Evolutionary conservation across 2,888 invertebrate species (phyloP).

Genomic region (Lithophane socia): DNA sequence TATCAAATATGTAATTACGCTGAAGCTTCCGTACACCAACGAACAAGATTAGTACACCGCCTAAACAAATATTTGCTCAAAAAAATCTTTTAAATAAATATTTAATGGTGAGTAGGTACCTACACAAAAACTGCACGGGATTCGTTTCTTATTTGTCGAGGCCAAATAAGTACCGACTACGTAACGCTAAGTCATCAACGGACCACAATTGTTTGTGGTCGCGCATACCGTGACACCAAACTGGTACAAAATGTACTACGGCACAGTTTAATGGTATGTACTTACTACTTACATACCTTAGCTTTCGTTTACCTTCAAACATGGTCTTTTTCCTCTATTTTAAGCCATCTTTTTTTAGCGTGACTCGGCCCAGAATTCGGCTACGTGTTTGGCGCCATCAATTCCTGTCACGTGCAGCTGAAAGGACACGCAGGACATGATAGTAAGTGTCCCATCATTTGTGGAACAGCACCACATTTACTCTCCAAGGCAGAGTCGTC

Average conservation of each 20-base stretch:
- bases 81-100: not conserved
- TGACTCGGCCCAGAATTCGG: no score
- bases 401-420: no score
- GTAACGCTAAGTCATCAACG: constrained; percentile 48
- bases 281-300: constrained; percentile 3
- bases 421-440: no score
- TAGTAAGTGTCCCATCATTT: no score
- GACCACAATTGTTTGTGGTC: constrained; percentile 60
- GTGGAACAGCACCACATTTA: no score
- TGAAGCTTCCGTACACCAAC: not conserved
- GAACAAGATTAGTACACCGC: not conserved
- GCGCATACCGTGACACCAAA: constrained; percentile 51
- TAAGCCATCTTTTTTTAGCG: no score
- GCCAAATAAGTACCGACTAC: constrained; percentile 43
- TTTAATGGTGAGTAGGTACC: not conserved
- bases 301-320: constrained; percentile 43
- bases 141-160: constrained; percentile 40
- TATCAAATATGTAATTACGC: not conserved
- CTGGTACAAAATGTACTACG: constrained; percentile 33
- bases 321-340: constrained; percentile 10
- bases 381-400: no score
- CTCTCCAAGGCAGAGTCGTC: no score
- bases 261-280: constrained; percentile 8
- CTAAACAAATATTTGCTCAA: not conserved
- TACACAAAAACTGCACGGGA: constrained; percentile 22